phyloP scores from a whole-genome alignment of 2,888 invertebrate genomes.

The Ctena decussata region DNA sequence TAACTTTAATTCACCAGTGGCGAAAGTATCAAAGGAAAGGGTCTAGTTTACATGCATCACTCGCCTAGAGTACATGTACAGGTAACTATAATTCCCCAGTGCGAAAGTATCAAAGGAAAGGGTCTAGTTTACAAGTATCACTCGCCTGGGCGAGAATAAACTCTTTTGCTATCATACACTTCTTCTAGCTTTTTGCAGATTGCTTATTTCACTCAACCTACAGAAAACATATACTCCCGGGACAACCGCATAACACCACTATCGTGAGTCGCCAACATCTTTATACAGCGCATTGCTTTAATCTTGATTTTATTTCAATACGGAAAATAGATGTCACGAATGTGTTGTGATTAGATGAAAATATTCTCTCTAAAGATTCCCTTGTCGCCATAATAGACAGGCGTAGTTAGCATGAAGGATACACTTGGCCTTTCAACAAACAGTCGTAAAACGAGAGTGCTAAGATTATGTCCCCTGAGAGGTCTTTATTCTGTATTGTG shows the following conservation, averaged over 20 bases:
- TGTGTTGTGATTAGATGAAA: constrained; percentile 8
- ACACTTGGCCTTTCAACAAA: constrained; percentile 21
- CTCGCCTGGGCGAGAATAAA: no score
- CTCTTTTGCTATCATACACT: no score
- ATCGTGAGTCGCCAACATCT: background rate
- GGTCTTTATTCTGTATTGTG: background rate
- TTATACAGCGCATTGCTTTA: background rate
- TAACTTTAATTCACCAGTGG: no score
- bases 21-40: no score
- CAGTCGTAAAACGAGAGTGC: constrained; percentile 51
- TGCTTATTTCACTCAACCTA: no score
- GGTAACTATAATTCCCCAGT: no score
- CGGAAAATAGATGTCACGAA: constrained; percentile 1
- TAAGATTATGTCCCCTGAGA: background rate
- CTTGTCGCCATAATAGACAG: constrained; percentile 37
- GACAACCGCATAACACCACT: background rate
- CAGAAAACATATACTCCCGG: no score
- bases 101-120: no score
- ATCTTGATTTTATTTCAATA: background rate
- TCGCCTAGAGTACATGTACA: no score
- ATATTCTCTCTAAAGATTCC: constrained; percentile 17
- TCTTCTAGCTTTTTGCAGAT: no score
- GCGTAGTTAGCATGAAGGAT: constrained; percentile 25
- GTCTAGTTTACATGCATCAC: no score
- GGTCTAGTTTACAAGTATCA: no score